Base-by-base conservation (phyloP, 1,140 invertebrate genomes). In the Musca domestica region DNA sequence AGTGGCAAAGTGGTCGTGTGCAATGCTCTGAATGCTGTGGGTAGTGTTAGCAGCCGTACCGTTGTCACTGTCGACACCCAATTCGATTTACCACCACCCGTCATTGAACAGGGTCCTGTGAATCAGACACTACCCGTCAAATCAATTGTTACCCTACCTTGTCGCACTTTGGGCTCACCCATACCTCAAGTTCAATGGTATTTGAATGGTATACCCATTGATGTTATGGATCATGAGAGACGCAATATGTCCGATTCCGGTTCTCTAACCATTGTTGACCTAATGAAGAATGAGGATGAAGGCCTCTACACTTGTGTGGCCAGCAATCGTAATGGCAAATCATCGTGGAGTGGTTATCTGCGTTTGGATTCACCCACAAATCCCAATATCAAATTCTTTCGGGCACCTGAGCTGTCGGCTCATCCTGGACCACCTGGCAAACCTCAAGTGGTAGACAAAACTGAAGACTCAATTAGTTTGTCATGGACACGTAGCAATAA, bases 41-140 rank as follows among this genome's bases (percentile, higher is more conserved):
- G 93, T 47, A 92, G 90, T 69, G 88, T 89, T 12, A 89, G 90
- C 71, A 88, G 88, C 66, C 87, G 91, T 74, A 92, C 91, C 49
- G 86, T 88, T 76, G 83, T 95, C 68, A 89, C 88, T 68, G 90
- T 95, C 64, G 90, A 89, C 69, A 90, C 90, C 75, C 88, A 89
- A 82, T 90, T 91, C 79, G 89, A 91, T 78, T 82, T 87, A 69
- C 92, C 93, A 69, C 95, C 95, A 47, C 95, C 95, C 65, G 89
- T 96, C 69, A 96, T 98, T 75, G 87, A 88, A 70, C 85, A 90
- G 72, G 94, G 94, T 30, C 94, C 95, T 48, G 89, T 91, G 72
- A 96, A 97, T 84, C 95, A 97, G 86, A 98, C 95, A 10, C 83
- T 91, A 74, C 90, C 90, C 64, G 84, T 91, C 30, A 87, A 90